A percentile compares a stretch with the other conserved stretches of the same genome.
phyloP scores from a whole-genome alignment of 2,888 invertebrate genomes.

The Pyrocoelia pectoralis region DNA sequence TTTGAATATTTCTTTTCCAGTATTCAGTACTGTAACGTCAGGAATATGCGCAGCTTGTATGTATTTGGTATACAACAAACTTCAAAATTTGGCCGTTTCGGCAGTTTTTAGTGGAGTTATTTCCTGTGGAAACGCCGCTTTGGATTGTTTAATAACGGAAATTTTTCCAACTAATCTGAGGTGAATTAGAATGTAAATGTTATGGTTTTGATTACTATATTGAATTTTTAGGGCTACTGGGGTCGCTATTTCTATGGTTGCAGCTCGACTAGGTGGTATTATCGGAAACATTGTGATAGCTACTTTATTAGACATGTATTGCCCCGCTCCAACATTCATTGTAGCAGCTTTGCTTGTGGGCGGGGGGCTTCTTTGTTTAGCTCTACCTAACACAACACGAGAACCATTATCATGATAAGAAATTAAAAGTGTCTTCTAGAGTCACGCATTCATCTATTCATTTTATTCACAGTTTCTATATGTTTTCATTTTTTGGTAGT shows the following conservation, averaged over 20 bases:
- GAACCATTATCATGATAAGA: constrained; percentile 66
- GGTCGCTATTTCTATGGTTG: constrained; percentile 89
- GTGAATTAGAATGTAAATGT: constrained; percentile 57
- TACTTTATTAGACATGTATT: constrained; percentile 83
- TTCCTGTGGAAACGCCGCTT: constrained; percentile 87
- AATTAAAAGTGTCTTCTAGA: not conserved
- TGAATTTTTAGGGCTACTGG: constrained; percentile 82
- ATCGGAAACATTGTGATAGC: constrained; percentile 90
- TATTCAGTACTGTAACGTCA: constrained; percentile 86
- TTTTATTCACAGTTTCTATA: too few relatives aligned
- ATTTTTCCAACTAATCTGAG: constrained; percentile 91
- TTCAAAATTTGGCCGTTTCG: constrained; percentile 83
- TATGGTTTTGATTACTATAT: not conserved
- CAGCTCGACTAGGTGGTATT: constrained; percentile 89
- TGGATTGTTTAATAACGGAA: constrained; percentile 92
- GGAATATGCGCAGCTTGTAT: constrained; percentile 84
- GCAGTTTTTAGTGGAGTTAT: constrained; percentile 88
- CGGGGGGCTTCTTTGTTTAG: constrained; percentile 87
- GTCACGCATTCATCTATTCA: not conserved
- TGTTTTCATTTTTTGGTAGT: not conserved
- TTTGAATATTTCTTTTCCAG: constrained; percentile 57
- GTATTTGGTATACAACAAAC: constrained; percentile 85
- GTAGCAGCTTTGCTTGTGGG: constrained; percentile 85
- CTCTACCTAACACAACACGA: constrained; percentile 89
- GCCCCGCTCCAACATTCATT: constrained; percentile 91